A percentile compares a stretch with the other conserved stretches of the same genome.
Conservation (phyloP, 64 coral and sea anemone species). For the Montipora capricornis region DNA sequence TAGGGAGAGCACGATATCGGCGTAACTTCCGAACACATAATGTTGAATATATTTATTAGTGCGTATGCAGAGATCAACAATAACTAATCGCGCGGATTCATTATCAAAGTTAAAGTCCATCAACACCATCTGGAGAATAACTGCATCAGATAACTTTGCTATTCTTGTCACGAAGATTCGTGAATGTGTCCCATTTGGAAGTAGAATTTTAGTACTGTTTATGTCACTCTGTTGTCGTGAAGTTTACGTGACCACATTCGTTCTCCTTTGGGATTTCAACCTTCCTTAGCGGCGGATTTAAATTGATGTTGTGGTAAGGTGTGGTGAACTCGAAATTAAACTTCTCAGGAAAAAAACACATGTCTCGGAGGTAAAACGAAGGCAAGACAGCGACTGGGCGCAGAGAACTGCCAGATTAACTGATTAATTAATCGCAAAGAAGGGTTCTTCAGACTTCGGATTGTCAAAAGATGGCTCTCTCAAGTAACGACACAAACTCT, state of each 20-base stretch:
- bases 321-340: not conserved
- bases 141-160: too few species aligned
- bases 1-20: not conserved
- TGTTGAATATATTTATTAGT: constrained; percentile 8
- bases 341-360: not conserved
- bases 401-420: not conserved
- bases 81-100: not conserved
- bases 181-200: not conserved
- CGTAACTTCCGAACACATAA: not conserved
- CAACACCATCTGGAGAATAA: too few species aligned
- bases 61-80: too few species aligned
- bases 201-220: not conserved
- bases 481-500: not conserved
- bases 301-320: not conserved
- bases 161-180: too few species aligned
- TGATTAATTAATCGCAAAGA: not conserved
- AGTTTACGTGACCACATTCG: not conserved
- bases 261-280: not conserved
- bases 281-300: not conserved
- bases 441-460: not conserved
- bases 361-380: not conserved
- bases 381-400: too few species aligned
- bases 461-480: constrained; percentile 4
- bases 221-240: not conserved
- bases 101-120: not conserved